phyloP scores from a whole-genome alignment of 35 echinoderm and acorn worm genomes.

The Lytechinus pictus region DNA sequence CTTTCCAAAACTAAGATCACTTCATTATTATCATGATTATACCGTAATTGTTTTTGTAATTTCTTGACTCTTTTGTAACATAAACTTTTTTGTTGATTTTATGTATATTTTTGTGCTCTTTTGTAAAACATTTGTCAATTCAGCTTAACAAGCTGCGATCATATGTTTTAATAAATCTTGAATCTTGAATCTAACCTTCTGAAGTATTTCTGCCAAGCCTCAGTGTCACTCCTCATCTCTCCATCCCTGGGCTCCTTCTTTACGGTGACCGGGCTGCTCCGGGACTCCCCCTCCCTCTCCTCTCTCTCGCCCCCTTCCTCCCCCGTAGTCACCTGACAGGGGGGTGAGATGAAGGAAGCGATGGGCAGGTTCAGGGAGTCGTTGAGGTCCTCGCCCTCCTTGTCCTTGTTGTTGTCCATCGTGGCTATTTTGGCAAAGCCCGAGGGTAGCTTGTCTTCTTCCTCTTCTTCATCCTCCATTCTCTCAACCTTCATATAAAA shows the following conservation, averaged over 20 bases:
- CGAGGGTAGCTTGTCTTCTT: slow-evolving; percentile 54
- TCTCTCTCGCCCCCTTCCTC: background rate
- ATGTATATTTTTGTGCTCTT: no score
- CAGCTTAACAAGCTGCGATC: no score
- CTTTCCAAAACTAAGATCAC: no score
- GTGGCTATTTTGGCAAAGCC: slow-evolving; percentile 81
- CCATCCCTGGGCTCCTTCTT: slow-evolving; percentile 52
- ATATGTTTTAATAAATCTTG: no score
- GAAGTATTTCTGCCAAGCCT: slow-evolving; percentile 94
- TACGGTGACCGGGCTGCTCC: slow-evolving; percentile 5
- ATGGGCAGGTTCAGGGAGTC: slow-evolving; percentile 93
- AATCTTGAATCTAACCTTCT: slow-evolving; percentile 91
- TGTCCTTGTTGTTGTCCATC: slow-evolving; percentile 44
- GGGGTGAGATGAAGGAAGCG: slow-evolving; percentile 81
- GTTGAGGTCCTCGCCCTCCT: slow-evolving; percentile 70
- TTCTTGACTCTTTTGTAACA: no score
- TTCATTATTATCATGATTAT: no score
- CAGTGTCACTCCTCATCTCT: slow-evolving; percentile 65
- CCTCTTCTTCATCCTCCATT: background rate
- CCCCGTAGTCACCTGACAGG: background rate
- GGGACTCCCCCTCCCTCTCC: background rate
- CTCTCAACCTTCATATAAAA: background rate
- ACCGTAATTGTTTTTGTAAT: no score
- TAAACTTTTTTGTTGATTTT: no score
- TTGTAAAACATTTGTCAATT: no score